Percentiles rank a stretch among this genome's conserved stretches.
phyloP scores from a whole-genome alignment of 2,888 invertebrate species.

The Rhamphomyia laevipes region DNA sequence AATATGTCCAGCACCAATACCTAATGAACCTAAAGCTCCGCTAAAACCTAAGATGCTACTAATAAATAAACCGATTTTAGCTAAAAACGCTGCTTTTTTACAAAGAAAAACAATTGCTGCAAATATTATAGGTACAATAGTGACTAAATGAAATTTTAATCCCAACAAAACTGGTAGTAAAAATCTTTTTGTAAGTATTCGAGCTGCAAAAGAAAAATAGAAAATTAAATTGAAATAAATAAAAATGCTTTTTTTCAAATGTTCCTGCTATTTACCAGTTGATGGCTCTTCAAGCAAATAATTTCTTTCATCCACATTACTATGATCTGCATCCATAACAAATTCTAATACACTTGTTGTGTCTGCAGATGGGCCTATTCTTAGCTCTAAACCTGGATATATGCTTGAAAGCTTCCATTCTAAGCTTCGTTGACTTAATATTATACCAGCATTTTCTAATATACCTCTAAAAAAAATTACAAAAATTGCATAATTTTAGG shows the following conservation, averaged over 20 bases:
- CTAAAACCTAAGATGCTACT: constrained; percentile 55
- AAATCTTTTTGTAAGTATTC: constrained; percentile 56
- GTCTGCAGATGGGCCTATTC: constrained; percentile 57
- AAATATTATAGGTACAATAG: constrained; percentile 60
- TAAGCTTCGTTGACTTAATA: constrained; percentile 58
- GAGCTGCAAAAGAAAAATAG: constrained; percentile 45
- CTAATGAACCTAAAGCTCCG: constrained; percentile 29
- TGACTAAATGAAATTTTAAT: constrained; percentile 66
- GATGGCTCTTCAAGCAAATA: constrained; percentile 29
- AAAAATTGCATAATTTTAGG: not conserved
- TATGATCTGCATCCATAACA: constrained; percentile 48
- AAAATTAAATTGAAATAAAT: not conserved
- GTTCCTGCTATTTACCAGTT: constrained; percentile 23
- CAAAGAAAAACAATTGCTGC: constrained; percentile 57
- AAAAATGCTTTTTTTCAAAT: not conserved
- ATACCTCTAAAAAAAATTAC: constrained; percentile 41
- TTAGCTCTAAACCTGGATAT: constrained; percentile 65
- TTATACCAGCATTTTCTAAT: constrained; percentile 52
- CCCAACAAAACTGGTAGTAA: constrained; percentile 68
- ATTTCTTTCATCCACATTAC: constrained; percentile 40
- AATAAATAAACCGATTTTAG: constrained; percentile 60
- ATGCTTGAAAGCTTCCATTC: constrained; percentile 62
- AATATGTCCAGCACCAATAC: constrained; percentile 24
- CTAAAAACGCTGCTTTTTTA: constrained; percentile 64
- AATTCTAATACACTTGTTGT: constrained; percentile 65